Conservation (phyloP, 2,888 invertebrate species). For the Tiphia femorata region DNA sequence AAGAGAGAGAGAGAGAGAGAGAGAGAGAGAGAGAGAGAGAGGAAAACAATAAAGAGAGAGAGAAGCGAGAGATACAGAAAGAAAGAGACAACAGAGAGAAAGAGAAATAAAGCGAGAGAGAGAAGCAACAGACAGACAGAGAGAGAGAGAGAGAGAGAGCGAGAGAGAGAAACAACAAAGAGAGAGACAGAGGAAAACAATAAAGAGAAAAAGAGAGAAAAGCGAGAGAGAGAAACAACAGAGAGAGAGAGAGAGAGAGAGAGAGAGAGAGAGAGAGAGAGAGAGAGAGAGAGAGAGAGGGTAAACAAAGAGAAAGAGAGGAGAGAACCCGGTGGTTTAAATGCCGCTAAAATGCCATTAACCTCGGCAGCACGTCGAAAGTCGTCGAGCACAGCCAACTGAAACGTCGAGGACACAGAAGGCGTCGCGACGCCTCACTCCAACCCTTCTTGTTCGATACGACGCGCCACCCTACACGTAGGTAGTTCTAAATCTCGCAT, state of each 20-base stretch:
- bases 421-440: too few species aligned
- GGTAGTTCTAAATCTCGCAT: too few species aligned
- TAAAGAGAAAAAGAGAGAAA: background rate
- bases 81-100: too few species aligned
- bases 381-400: background rate
- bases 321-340: constrained; percentile 35
- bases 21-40: constrained; percentile 20
- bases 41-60: too few species aligned
- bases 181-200: constrained; percentile 23
- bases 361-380: background rate
- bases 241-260: background rate
- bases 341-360: constrained; percentile 44
- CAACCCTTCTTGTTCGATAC: too few species aligned
- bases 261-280: background rate
- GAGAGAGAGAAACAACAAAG: too few species aligned
- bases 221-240: background rate
- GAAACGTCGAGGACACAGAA: too few species aligned
- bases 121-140: too few species aligned
- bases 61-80: constrained; percentile 5
- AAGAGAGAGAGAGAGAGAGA: too few species aligned
- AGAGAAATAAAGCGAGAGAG: constrained; percentile 15
- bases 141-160: constrained; percentile 20
- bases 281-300: constrained; percentile 25
- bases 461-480: too few species aligned
- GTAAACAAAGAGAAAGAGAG: constrained; percentile 14